These are phyloP conservation scores for Brotula barbata DNA, from an alignment of 2,797 vertebrate genomes.

Conservation along the genomic window DNA sequence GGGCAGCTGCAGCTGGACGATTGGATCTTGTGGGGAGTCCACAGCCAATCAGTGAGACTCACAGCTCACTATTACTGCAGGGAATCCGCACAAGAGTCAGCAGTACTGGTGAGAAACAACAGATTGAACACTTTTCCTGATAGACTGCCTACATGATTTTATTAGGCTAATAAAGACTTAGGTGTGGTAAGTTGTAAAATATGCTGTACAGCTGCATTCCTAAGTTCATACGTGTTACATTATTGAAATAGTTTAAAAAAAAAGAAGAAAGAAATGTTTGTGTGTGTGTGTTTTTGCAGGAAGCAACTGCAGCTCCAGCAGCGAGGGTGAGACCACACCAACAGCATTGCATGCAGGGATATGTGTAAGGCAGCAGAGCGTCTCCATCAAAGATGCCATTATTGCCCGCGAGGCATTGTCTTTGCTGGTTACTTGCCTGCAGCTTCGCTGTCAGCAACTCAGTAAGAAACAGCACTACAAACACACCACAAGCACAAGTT, in stretches of 20 bases:
- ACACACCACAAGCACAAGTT: neutral
- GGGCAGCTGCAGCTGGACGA: conserved; percentile 96
- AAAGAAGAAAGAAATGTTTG: neutral
- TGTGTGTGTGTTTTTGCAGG: conserved; percentile 75
- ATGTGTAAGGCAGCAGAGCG: conserved; percentile 93
- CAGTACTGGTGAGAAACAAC: conserved; percentile 88
- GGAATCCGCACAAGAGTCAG: conserved; percentile 94
- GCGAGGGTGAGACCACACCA: conserved; percentile 87
- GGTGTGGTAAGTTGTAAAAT: neutral
- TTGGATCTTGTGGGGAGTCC: conserved; percentile 96
- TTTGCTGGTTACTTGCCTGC: conserved; percentile 95
- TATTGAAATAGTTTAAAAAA: neutral
- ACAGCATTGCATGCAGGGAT: conserved; percentile 93
- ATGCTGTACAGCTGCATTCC: too few relatives aligned
- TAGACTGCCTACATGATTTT: neutral
- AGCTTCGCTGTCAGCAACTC: conserved; percentile 95
- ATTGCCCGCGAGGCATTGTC: conserved; percentile 97
- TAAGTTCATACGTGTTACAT: neutral
- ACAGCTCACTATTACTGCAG: conserved; percentile 84
- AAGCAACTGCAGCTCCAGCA: conserved; percentile 97
- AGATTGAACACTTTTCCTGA: neutral
- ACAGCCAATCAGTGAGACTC: conserved; percentile 95
- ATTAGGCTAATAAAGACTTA: too few relatives aligned
- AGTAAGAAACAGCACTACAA: conserved; percentile 74
- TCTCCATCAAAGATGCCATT: conserved; percentile 96